A percentile compares a stretch with the other conserved stretches of the same genome.
Evolutionary conservation across 2,797 vertebrate species (phyloP).

Genomic region (Amphiprion clarkii): DNA sequence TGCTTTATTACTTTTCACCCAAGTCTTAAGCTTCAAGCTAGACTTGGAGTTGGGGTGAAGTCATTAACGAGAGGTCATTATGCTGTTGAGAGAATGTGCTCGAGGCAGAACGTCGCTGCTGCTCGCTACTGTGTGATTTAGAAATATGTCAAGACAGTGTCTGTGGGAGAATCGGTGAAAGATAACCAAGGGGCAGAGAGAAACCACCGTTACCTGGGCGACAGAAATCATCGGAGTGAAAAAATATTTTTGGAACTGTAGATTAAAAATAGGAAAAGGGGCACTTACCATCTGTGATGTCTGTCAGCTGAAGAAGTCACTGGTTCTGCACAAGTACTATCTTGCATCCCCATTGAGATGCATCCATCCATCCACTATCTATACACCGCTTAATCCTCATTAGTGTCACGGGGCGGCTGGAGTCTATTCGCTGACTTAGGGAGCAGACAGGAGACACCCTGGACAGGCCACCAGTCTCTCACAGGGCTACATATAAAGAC

Average conservation of each 20-base stretch:
- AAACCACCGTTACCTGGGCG: slow-evolving; percentile 20
- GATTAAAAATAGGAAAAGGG: slow-evolving; percentile 53
- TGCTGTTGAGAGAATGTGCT: slow-evolving; percentile 43
- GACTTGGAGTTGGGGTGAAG: slow-evolving; percentile 36
- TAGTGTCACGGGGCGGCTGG: too few species aligned
- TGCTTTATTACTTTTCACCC: slow-evolving; percentile 60
- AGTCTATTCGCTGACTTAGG: too few species aligned
- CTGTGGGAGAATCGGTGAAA: slow-evolving; percentile 12
- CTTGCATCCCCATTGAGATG: too few species aligned
- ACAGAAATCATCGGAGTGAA: slow-evolving; percentile 26
- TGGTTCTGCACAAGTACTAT: too few species aligned
- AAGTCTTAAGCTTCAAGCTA: slow-evolving; percentile 37
- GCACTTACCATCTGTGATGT: neutral
- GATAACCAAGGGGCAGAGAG: slow-evolving; percentile 7
- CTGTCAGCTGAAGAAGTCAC: too few species aligned
- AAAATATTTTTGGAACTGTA: slow-evolving; percentile 24
- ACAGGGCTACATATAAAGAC: too few species aligned
- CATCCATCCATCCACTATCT: too few species aligned
- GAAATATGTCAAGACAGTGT: slow-evolving; percentile 21
- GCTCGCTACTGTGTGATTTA: slow-evolving; percentile 28
- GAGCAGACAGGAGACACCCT: too few species aligned
- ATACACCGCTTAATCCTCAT: too few species aligned
- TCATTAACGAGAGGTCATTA: slow-evolving; percentile 67
- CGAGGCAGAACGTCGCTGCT: slow-evolving; percentile 11
- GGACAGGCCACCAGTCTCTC: too few species aligned